Percentiles rank a stretch among this genome's conserved stretches.
These are phyloP conservation scores for Artibeus jamaicensis DNA, from an alignment of 2,797 vertebrate genomes.

Conservation along the genomic window DNA sequence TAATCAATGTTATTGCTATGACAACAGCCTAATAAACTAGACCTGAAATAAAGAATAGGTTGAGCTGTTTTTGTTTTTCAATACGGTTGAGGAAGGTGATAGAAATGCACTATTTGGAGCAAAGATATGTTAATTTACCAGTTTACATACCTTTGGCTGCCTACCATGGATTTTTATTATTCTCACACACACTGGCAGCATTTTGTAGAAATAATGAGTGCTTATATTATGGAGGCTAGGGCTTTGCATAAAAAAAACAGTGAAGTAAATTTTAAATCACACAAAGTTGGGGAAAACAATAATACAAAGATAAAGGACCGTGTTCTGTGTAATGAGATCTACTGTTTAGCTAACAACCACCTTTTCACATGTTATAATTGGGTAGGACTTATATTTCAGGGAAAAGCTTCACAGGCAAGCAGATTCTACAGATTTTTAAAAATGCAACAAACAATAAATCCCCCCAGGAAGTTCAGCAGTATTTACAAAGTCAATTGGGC, in stretches of 20 bases:
- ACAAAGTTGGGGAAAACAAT: conserved; percentile 30
- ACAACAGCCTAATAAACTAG: background rate
- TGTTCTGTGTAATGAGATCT: conserved; percentile 21
- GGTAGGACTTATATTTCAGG: conserved; percentile 57
- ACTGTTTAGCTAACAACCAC: conserved; percentile 32
- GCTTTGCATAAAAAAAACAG: conserved; percentile 20
- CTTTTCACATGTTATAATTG: conserved; percentile 60
- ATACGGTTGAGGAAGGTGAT: background rate
- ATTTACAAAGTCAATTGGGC: conserved; percentile 79
- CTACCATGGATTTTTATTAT: conserved; percentile 5
- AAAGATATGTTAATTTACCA: background rate
- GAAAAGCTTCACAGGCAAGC: conserved; percentile 26
- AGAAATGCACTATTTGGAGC: background rate
- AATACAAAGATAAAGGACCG: conserved; percentile 17
- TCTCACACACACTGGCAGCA: background rate
- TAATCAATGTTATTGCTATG: background rate
- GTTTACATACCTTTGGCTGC: conserved; percentile 29
- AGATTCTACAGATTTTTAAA: conserved; percentile 51
- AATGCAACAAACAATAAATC: conserved; percentile 48
- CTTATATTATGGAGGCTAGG: background rate
- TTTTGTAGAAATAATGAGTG: conserved; percentile 39
- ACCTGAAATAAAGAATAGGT: background rate
- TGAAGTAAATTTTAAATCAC: background rate
- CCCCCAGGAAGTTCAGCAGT: conserved; percentile 64
- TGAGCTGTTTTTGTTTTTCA: conserved; percentile 1